Percentiles rank a stretch among this genome's conserved stretches.
Conservation (phyloP, 2,113 vertebrate species). For the Poeciliopsis retropinna region DNA sequence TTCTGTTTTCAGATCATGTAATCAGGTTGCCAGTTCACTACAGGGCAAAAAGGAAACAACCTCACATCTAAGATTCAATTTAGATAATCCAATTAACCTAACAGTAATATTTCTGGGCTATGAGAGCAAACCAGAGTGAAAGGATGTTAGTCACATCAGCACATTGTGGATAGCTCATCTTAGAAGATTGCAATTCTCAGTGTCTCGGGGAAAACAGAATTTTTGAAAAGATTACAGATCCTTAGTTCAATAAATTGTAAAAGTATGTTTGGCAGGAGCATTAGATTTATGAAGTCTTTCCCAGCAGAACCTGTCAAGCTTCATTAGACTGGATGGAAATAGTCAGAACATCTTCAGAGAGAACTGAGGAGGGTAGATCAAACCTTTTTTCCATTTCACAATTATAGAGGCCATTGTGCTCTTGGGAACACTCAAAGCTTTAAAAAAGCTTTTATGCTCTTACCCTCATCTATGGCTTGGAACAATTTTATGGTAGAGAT, state of each 20-base stretch:
- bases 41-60: no score
- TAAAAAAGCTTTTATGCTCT: background rate
- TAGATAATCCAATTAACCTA: no score
- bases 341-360: background rate
- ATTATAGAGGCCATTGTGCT: constrained; percentile 1
- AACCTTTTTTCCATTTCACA: constrained; percentile 14
- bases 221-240: background rate
- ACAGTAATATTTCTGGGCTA: no score
- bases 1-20: no score
- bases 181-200: background rate
- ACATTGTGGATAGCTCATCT: no score
- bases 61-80: no score
- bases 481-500: background rate
- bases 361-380: background rate
- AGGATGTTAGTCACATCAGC: no score
- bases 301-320: constrained; percentile 2
- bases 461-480: background rate
- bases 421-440: constrained; percentile 9
- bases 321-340: background rate
- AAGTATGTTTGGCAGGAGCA: background rate
- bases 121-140: no score
- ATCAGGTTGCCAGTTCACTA: no score
- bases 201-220: background rate
- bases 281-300: background rate
- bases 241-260: background rate